Base-by-base conservation (phyloP, 1,140 invertebrate genomes). In the Metopolophium dirhodum region DNA sequence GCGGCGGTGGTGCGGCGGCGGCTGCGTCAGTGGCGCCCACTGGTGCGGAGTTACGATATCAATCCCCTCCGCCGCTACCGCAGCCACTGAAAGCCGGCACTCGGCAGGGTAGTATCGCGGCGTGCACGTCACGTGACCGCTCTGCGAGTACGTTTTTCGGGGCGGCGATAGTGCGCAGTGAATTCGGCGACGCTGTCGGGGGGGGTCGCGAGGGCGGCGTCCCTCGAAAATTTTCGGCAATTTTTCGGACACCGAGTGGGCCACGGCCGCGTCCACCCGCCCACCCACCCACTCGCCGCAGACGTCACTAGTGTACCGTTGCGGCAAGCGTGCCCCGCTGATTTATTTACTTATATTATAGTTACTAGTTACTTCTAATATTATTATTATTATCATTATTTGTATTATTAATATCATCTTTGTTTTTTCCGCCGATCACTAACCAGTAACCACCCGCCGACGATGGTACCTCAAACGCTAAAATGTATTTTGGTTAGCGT, bases 121-220 rank as follows among this genome's bases (percentile, higher is more conserved):
- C 45, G 85, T 87, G 85, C 85, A 9, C 41, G 85, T 87, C 85
- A 87, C 85, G 85, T 87, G 85, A 87, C 85, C 41, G 51, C 51
- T 22, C 20, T 37, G 23, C 83, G 61, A 77, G n/a, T n/a, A n/a
- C 4, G 54, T 68, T 30, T n/a, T 77, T n/a, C 61, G 61, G 61
- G 61, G 61, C 61, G 61, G 61, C 61, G n/a, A 77, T 77, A n/a
- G 61, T 77, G 61, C 61, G 61, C 61, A 77, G 61, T 77, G 61
- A 77, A 77, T 77, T 77, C 30, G 61, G 61, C 61, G 61, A n/a
- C 61, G 61, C 9, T 7, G 20, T 8, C 45, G 30, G 47, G 86
- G 85, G 85, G 35, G 45, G 86, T 85, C 23, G 8, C 37, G 37
- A 30, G 37, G 37, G 83, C 83, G 83, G 83, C 83, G 83, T 85